Conservation (phyloP, 2,888 invertebrate genomes). For the Micoletzkya japonica region DNA sequence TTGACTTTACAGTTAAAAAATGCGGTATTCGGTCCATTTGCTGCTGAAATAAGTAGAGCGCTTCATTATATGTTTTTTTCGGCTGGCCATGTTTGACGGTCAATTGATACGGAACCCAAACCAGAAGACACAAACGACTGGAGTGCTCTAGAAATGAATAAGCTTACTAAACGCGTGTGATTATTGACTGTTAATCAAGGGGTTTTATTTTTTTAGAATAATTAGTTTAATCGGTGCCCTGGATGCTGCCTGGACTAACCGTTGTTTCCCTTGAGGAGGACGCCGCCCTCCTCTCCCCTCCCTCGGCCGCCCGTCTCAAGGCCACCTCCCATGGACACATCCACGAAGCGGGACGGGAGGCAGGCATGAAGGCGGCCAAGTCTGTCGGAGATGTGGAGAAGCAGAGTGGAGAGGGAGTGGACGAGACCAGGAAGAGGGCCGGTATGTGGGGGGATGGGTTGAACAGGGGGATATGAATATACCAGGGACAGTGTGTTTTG, state of each 20-base stretch:
- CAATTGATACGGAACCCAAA: no score
- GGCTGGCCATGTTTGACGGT: no score
- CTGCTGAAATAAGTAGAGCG: no score
- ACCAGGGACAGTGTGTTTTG: no score
- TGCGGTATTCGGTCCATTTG: no score
- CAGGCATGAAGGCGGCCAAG: neutral
- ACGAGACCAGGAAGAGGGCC: conserved; percentile 6
- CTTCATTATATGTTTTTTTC: no score
- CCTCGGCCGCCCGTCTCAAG: neutral
- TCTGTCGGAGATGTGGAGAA: conserved; percentile 16
- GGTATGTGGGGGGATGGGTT: no score
- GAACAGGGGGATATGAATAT: no score
- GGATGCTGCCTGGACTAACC: neutral
- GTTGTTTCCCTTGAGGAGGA: conserved; percentile 23
- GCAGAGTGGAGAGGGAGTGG: neutral
- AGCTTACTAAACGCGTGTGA: neutral
- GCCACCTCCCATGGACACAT: conserved; percentile 9
- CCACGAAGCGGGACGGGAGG: conserved; percentile 1
- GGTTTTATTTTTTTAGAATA: neutral
- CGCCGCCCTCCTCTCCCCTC: conserved; percentile 30
- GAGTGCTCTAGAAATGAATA: neutral
- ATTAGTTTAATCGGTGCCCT: neutral
- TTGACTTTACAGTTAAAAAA: no score
- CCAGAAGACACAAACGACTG: no score
- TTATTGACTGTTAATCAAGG: neutral